phyloP scores from a whole-genome alignment of 2,797 vertebrate species.

The Psittacula derbiana region DNA sequence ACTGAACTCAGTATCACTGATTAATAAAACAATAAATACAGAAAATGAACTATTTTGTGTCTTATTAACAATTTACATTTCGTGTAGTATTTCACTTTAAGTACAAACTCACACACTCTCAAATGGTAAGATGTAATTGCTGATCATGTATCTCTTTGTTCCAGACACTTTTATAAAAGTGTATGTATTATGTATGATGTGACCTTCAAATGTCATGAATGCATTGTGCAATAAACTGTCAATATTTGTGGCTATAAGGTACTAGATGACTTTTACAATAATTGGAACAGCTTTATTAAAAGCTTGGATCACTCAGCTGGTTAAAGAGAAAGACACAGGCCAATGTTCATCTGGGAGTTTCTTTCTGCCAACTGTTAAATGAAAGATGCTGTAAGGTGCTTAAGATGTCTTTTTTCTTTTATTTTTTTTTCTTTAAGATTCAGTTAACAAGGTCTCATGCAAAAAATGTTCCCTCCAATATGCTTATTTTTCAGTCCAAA shows the following conservation, averaged over 20 bases:
- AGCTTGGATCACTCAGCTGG: conserved; percentile 96
- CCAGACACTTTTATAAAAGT: conserved; percentile 94
- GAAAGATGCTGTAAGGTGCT: conserved; percentile 75
- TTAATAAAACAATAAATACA: conserved; percentile 36
- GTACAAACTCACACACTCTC: conserved; percentile 70
- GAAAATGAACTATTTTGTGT: conserved; percentile 38
- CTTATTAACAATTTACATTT: conserved; percentile 53
- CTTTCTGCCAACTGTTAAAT: conserved; percentile 78
- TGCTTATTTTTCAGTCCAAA: not conserved
- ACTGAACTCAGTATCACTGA: not conserved
- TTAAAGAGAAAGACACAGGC: conserved; percentile 89
- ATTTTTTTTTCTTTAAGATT: not conserved
- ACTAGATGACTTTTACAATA: conserved; percentile 99
- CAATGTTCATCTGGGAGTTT: conserved; percentile 76
- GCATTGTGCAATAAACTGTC: conserved; percentile 99
- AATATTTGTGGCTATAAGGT: conserved; percentile 99
- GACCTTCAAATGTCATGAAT: conserved; percentile 99
- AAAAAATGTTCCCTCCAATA: not conserved
- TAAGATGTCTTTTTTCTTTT: conserved; percentile 61
- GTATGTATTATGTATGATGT: conserved; percentile 97
- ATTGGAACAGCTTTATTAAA: conserved; percentile 99
- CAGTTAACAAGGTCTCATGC: not conserved
- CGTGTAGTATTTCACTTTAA: conserved; percentile 54
- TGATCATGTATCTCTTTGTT: conserved; percentile 89
- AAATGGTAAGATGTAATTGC: conserved; percentile 86